Evolutionary conservation across 2,113 vertebrate genomes (phyloP).

Genomic region (Ifrita kowaldi): DNA sequence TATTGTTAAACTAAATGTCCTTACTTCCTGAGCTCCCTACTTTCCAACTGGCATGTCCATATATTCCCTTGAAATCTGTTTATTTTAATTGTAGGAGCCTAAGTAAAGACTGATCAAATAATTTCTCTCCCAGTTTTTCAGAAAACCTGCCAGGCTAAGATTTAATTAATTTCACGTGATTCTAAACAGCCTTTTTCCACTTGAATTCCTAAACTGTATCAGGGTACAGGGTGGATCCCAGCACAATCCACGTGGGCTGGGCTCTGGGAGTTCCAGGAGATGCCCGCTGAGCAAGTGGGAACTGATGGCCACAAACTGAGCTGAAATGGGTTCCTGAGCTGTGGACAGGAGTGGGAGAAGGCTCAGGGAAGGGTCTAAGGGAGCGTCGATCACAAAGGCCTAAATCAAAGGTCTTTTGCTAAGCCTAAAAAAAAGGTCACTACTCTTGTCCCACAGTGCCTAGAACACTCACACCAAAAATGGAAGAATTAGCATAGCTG

Average conservation of each 20-base stretch:
- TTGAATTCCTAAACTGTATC: background rate
- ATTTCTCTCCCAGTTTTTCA: background rate
- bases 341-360: background rate
- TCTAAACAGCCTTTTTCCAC: background rate
- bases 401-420: background rate
- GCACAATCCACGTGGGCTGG: rapidly evolving
- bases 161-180: background rate
- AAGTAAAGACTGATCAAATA: background rate
- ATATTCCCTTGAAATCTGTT: background rate
- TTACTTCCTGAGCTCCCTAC: background rate
- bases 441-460: background rate
- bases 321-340: background rate
- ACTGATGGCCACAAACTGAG: background rate
- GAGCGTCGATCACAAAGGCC: background rate
- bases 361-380: rapidly evolving
- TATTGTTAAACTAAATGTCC: background rate
- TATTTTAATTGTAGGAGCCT: background rate
- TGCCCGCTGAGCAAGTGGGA: rapidly evolving
- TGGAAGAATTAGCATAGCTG: background rate
- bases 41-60: background rate
- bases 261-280: background rate
- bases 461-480: background rate
- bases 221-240: background rate
- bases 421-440: background rate
- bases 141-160: background rate